Conservation (phyloP, 2,113 vertebrate genomes). For the Scalopus aquaticus region DNA sequence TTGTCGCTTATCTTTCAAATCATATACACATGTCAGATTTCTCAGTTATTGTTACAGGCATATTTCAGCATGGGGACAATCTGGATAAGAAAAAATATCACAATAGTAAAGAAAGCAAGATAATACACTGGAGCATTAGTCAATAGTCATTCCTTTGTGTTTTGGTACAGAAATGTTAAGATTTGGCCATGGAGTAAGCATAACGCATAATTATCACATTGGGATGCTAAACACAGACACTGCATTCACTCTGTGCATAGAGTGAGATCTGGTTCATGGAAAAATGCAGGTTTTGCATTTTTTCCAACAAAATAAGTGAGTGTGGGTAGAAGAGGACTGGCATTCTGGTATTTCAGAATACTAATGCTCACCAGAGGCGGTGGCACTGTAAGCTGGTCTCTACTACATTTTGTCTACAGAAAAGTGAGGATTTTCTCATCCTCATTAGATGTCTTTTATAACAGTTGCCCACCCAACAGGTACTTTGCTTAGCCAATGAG, state of each 20-base stretch:
- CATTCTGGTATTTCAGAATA: slow-evolving; percentile 55
- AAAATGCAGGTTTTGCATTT: slow-evolving; percentile 74
- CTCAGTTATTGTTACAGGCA: background rate
- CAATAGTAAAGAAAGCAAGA: background rate
- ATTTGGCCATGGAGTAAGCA: slow-evolving; percentile 49
- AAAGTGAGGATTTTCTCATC: background rate
- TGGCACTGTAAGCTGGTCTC: background rate
- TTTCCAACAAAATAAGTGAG: slow-evolving; percentile 63
- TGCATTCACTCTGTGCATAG: slow-evolving; percentile 46
- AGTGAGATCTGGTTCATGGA: slow-evolving; percentile 51
- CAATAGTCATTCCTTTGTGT: slow-evolving; percentile 44
- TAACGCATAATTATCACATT: slow-evolving; percentile 67
- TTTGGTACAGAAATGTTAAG: slow-evolving; percentile 52
- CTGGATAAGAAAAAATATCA: background rate
- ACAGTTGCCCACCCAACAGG: background rate
- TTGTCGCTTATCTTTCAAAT: slow-evolving; percentile 28
- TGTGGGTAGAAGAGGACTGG: slow-evolving; percentile 57
- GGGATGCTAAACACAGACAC: slow-evolving; percentile 68
- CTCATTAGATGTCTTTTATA: background rate
- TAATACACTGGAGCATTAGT: slow-evolving; percentile 10
- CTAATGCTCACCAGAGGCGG: background rate
- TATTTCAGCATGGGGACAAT: background rate
- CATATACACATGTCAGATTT: background rate
- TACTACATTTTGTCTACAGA: background rate
- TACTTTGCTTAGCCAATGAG: background rate